Conservation (phyloP, 2,113 vertebrate genomes). For the Globicephala melas region DNA sequence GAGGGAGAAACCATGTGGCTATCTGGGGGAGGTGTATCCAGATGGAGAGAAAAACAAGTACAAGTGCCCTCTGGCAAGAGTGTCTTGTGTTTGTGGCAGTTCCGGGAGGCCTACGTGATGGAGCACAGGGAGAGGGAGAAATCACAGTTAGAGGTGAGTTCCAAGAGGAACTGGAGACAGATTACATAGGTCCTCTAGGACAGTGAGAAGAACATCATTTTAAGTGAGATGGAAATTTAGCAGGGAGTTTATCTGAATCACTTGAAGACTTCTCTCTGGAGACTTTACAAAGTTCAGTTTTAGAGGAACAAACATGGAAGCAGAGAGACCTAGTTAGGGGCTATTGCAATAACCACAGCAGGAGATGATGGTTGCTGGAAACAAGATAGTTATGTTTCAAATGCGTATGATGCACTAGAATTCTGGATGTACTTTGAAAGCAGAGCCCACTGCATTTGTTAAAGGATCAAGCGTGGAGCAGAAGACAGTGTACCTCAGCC, state of each 20-base stretch:
- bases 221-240: neutral
- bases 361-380: neutral
- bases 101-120: neutral
- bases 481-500: neutral
- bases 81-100: neutral
- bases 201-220: neutral
- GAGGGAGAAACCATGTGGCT: neutral
- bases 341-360: neutral
- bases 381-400: neutral
- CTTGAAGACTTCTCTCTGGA: neutral
- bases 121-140: neutral
- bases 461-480: neutral
- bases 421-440: neutral
- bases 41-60: neutral
- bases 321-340: neutral
- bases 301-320: neutral
- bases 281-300: neutral
- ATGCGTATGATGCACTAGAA: neutral
- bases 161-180: neutral
- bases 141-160: neutral
- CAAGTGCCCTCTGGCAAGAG: neutral
- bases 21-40: neutral
- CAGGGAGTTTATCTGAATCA: neutral
- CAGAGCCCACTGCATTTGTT: neutral
- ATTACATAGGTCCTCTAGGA: neutral